Conservation (phyloP, 1,140 invertebrate species). For the Apocrypta bakeri region DNA sequence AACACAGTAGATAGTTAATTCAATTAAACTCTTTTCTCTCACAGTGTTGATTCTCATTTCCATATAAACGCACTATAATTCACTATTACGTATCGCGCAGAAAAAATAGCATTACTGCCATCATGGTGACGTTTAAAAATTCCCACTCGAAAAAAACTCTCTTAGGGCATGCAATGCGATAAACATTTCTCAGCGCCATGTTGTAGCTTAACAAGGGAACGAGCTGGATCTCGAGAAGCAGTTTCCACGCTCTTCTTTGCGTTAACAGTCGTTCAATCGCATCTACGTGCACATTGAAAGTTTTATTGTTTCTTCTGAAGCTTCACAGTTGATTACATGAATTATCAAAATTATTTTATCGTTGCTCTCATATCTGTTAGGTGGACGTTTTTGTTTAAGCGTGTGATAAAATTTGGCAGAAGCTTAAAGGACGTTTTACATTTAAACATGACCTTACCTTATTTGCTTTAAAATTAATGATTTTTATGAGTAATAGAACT, state of each 20-base stretch:
- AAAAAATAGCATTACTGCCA: conserved; percentile 3
- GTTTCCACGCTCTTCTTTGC: conserved; percentile 36
- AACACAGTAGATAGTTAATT: neutral
- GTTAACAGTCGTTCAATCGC: conserved; percentile 8
- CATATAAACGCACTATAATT: conserved; percentile 19
- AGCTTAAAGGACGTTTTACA: neutral
- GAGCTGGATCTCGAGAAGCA: neutral
- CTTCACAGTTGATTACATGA: neutral
- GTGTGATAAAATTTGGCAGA: neutral
- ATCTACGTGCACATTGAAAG: neutral
- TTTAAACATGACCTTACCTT: neutral
- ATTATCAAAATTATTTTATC: neutral
- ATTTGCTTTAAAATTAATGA: neutral
- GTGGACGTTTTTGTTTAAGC: neutral
- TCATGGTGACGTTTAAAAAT: neutral
- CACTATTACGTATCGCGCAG: neutral
- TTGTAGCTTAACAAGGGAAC: neutral
- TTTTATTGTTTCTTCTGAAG: neutral
- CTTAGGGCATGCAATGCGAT: conserved; percentile 25
- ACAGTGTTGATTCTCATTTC: conserved; percentile 12
- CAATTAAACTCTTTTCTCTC: conserved; percentile 21
- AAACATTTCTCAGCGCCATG: conserved; percentile 16
- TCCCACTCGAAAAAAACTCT: conserved; percentile 1
- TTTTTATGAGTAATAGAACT: neutral
- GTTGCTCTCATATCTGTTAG: neutral